Conservation (phyloP, 1,140 invertebrate genomes). For the Rhagoletis pomonella region DNA sequence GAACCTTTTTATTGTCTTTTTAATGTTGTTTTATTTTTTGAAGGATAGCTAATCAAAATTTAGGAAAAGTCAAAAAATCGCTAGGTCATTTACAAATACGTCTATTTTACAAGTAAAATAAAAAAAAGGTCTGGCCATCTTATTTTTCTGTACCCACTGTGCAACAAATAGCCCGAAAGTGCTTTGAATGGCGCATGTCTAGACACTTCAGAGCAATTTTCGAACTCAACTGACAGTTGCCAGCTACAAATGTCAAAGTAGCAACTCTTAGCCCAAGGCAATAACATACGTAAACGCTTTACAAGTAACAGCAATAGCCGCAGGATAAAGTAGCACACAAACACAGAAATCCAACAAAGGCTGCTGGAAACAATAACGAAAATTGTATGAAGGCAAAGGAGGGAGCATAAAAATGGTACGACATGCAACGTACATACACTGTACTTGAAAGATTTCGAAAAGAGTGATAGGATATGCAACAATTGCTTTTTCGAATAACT, state of each 20-base stretch:
- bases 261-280: background rate
- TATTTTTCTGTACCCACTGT: background rate
- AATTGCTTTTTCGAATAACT: constrained; percentile 26
- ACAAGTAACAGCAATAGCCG: background rate
- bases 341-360: background rate
- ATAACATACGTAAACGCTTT: background rate
- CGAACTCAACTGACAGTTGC: background rate
- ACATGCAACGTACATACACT: background rate
- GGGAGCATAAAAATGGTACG: background rate
- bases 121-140: too few relatives aligned
- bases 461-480: constrained; percentile 23
- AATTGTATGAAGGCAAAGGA: background rate
- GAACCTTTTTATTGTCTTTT: too few relatives aligned
- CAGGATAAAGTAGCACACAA: background rate
- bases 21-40: too few relatives aligned
- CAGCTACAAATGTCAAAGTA: constrained; percentile 21
- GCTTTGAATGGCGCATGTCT: background rate
- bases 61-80: too few relatives aligned
- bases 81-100: too few relatives aligned
- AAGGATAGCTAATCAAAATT: too few relatives aligned
- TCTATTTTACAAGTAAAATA: too few relatives aligned
- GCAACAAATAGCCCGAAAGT: background rate
- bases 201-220: constrained; percentile 18
- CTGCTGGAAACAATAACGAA: background rate
- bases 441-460: background rate